Percentiles rank a stretch among this genome's conserved stretches.
Conservation (phyloP, 2,888 invertebrate species). For the Sarcophaga rosellei region DNA sequence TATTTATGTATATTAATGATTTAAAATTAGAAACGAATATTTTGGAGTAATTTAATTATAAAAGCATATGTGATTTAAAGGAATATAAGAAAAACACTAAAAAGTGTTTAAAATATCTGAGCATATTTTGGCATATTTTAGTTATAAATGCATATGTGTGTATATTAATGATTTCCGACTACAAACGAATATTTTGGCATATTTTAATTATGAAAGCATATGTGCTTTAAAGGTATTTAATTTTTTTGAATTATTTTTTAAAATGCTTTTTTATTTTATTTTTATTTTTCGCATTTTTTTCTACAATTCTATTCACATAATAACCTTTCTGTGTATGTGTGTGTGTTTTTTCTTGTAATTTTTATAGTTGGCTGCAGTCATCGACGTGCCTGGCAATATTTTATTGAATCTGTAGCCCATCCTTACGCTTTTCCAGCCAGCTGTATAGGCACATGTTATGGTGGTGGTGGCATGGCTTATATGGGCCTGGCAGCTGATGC, state of each 20-base stretch:
- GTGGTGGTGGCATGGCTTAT: slow-evolving; percentile 83
- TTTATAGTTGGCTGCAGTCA: slow-evolving; percentile 89
- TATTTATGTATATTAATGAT: no score
- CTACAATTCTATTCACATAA: neutral
- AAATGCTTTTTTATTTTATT: slow-evolving; percentile 14
- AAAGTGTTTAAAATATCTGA: no score
- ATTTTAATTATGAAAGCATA: no score
- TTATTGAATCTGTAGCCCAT: slow-evolving; percentile 87
- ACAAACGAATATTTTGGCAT: no score
- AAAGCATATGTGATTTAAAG: no score
- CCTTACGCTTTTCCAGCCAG: slow-evolving; percentile 87
- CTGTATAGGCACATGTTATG: slow-evolving; percentile 82
- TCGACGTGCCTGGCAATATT: slow-evolving; percentile 89
- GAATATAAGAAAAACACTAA: no score
- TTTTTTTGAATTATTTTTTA: slow-evolving; percentile 6
- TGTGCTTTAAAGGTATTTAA: no score
- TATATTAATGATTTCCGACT: no score
- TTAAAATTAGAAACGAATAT: no score
- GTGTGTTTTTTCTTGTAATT: slow-evolving; percentile 6
- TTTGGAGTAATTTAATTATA: no score
- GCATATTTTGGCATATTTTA: no score
- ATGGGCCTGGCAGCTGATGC: slow-evolving; percentile 86
- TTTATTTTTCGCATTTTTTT: slow-evolving; percentile 14
- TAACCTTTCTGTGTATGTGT: neutral
- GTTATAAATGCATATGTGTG: no score